A percentile compares a stretch with the other conserved stretches of the same genome.
Conservation (phyloP, 2,888 invertebrate genomes). For the Agrotis ipsilon region DNA sequence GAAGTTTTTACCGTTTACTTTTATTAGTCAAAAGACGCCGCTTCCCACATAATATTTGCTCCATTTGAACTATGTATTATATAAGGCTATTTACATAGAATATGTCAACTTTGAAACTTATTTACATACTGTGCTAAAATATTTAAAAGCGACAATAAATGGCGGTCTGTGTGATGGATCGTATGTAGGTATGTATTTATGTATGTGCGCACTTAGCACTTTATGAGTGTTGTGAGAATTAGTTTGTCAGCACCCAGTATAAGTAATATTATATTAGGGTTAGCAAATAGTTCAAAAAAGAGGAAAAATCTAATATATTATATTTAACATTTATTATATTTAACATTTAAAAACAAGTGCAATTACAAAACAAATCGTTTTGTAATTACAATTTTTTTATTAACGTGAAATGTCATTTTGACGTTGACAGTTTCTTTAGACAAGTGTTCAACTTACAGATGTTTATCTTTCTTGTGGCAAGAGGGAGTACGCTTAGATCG, state of each 20-base stretch:
- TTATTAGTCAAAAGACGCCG: slow-evolving; percentile 51
- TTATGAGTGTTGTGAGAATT: slow-evolving; percentile 73
- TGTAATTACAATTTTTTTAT: too few relatives aligned
- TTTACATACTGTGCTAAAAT: slow-evolving; percentile 63
- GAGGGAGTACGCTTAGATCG: neutral
- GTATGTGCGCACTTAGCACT: slow-evolving; percentile 70
- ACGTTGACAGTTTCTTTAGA: too few relatives aligned
- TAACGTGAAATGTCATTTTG: too few relatives aligned
- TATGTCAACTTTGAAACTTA: slow-evolving; percentile 54
- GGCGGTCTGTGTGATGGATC: slow-evolving; percentile 55
- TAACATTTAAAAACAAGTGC: too few relatives aligned
- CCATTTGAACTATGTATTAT: slow-evolving; percentile 49
- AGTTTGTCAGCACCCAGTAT: slow-evolving; percentile 70
- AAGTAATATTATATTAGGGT: slow-evolving; percentile 26
- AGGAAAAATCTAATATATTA: too few relatives aligned
- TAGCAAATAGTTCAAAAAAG: neutral
- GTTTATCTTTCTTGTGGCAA: too few relatives aligned
- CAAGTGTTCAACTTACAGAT: too few relatives aligned
- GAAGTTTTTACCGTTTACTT: slow-evolving; percentile 22
- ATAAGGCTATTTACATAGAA: slow-evolving; percentile 47
- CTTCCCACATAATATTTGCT: slow-evolving; percentile 52
- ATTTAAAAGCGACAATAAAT: slow-evolving; percentile 53
- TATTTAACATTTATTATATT: too few relatives aligned
- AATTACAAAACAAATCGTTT: too few relatives aligned
- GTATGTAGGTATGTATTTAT: slow-evolving; percentile 52